Conservation (phyloP, 2,888 invertebrate species). For the Pandemis heparana region DNA sequence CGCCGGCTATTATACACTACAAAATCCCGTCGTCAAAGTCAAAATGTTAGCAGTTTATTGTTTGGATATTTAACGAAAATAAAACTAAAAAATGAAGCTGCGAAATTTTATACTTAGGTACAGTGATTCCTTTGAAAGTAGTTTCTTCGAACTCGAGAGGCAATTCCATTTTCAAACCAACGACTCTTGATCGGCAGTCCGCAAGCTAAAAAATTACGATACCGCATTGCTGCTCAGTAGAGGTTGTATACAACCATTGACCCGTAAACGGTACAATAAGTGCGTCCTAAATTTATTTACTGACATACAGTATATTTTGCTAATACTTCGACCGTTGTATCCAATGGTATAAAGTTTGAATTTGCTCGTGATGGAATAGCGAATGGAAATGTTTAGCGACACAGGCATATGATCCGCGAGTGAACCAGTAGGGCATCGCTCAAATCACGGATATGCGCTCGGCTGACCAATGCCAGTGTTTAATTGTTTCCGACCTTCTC, state of each 20-base stretch:
- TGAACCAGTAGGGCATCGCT: conserved; percentile 73
- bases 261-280: conserved; percentile 19
- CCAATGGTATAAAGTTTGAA: conserved; percentile 10
- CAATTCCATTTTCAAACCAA: background rate
- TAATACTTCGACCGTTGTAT: background rate
- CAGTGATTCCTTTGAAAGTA: background rate
- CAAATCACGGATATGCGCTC: conserved; percentile 79
- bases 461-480: conserved; percentile 81
- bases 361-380: background rate
- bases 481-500: conserved; percentile 85
- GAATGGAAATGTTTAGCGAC: conserved; percentile 21
- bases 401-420: conserved; percentile 66
- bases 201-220: background rate
- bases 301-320: background rate
- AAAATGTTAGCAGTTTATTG: conserved; percentile 21
- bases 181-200: background rate
- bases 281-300: conserved; percentile 16
- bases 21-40: conserved; percentile 22
- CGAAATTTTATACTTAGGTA: no score
- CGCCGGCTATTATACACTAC: conserved; percentile 9
- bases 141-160: background rate
- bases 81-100: no score
- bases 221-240: background rate
- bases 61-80: background rate
- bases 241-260: conserved; percentile 16